These are phyloP conservation scores for Yoshiicerus persimilis DNA, from an alignment of 1,140 invertebrate genomes.

Conservation along the genomic window DNA sequence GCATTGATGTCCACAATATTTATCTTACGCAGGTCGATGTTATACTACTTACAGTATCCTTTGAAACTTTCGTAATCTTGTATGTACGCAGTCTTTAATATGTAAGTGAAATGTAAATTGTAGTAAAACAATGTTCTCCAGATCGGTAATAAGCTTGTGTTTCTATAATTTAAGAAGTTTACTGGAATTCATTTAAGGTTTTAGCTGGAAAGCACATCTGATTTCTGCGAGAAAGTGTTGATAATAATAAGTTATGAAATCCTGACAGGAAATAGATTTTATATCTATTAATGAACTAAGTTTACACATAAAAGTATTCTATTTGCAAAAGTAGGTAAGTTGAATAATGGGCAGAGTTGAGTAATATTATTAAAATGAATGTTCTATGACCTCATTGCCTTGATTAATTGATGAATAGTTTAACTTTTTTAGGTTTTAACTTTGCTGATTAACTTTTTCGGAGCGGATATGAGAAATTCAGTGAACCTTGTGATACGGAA, in stretches of 20 bases:
- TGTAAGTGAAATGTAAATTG: too few relatives aligned
- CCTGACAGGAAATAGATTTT: background rate
- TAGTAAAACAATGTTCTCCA: too few relatives aligned
- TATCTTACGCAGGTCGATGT: too few relatives aligned
- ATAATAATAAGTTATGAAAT: background rate
- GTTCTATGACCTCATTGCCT: background rate
- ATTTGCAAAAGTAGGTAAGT: background rate
- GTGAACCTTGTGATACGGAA: background rate
- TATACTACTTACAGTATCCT: too few relatives aligned
- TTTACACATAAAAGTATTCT: background rate
- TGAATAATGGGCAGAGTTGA: too few relatives aligned
- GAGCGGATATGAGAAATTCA: background rate
- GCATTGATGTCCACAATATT: too few relatives aligned
- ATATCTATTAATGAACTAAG: background rate
- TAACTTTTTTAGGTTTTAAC: background rate
- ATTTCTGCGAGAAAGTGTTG: background rate
- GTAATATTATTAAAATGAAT: background rate
- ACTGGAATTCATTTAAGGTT: background rate
- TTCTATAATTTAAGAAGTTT: too few relatives aligned
- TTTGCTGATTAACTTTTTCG: background rate
- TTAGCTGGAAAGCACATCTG: background rate
- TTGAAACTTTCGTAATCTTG: too few relatives aligned
- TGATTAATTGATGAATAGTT: background rate
- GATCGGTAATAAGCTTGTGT: too few relatives aligned
- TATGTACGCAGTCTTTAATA: too few relatives aligned